These are phyloP conservation scores for Astreopora myriophthalma DNA, from an alignment of 64 coral and sea anemone genomes.

Conservation along the genomic window DNA sequence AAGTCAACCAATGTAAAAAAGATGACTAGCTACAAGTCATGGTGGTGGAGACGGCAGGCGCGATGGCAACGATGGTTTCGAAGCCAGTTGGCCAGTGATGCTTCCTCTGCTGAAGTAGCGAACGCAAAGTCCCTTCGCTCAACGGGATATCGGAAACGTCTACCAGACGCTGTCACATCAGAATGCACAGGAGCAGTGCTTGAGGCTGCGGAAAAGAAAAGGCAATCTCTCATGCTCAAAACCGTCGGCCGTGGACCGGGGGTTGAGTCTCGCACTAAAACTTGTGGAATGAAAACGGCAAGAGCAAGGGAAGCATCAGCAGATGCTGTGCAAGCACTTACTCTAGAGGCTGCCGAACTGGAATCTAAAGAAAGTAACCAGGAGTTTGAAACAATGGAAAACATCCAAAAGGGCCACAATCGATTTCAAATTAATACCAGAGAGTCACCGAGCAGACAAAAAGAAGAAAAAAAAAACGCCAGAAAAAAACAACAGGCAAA, in stretches of 20 bases:
- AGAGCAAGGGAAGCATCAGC: conserved; percentile 2
- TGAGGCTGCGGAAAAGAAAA: conserved; percentile 19
- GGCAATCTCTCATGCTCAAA: background rate
- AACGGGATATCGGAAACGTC: background rate
- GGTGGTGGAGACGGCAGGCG: conserved; percentile 21
- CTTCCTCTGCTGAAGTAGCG: background rate
- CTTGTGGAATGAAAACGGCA: background rate
- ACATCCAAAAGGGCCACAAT: conserved; percentile 1
- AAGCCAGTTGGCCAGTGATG: background rate
- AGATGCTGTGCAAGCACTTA: conserved; percentile 7
- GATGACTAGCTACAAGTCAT: background rate
- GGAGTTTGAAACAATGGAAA: background rate
- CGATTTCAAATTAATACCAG: conserved; percentile 15
- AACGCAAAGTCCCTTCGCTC: background rate
- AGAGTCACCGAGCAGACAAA: conserved; percentile 31
- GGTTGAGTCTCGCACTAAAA: background rate
- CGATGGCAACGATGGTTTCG: conserved; percentile 13
- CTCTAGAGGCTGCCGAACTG: background rate
- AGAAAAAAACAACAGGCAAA: background rate
- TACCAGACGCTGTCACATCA: background rate
- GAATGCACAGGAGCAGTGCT: conserved; percentile 20
- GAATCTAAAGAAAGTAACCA: background rate
- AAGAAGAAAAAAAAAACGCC: background rate
- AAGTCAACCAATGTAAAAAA: background rate
- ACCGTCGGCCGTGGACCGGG: conserved; percentile 24